Conservation (phyloP, 2,113 vertebrate genomes). For the Caranx ignobilis region DNA sequence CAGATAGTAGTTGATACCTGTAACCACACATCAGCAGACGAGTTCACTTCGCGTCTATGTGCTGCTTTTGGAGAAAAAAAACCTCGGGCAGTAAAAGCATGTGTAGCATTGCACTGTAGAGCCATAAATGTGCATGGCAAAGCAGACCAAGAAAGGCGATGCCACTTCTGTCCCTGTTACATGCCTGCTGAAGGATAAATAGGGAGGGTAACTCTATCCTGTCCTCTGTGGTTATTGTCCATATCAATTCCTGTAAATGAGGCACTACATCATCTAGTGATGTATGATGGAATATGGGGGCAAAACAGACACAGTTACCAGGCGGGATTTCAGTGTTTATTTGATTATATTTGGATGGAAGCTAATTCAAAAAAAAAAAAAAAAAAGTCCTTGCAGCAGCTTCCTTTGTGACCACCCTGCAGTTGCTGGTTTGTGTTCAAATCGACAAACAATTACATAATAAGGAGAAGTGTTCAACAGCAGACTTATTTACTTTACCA, state of each 20-base stretch:
- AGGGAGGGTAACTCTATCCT: conserved; percentile 70
- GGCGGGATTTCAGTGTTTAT: conserved; percentile 22
- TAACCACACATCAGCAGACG: neutral
- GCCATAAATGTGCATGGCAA: conserved; percentile 64
- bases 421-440: neutral
- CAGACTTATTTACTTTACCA: too few relatives aligned
- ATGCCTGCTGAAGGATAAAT: conserved; percentile 67
- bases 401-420: neutral
- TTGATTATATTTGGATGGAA: conserved; percentile 15
- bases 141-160: conserved; percentile 64
- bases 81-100: conserved; percentile 48
- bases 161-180: conserved; percentile 52
- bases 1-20: neutral
- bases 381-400: neutral
- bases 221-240: conserved; percentile 70
- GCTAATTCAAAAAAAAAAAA: neutral
- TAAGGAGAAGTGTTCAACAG: neutral
- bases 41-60: conserved; percentile 16
- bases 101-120: conserved; percentile 32
- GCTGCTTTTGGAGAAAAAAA: conserved; percentile 6
- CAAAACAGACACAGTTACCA: conserved; percentile 25
- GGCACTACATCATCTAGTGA: conserved; percentile 57
- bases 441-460: neutral
- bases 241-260: conserved; percentile 75
- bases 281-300: conserved; percentile 40